Evolutionary conservation across 1,140 invertebrate species (phyloP).

Genomic region (Meloidogyne exigua): DNA sequence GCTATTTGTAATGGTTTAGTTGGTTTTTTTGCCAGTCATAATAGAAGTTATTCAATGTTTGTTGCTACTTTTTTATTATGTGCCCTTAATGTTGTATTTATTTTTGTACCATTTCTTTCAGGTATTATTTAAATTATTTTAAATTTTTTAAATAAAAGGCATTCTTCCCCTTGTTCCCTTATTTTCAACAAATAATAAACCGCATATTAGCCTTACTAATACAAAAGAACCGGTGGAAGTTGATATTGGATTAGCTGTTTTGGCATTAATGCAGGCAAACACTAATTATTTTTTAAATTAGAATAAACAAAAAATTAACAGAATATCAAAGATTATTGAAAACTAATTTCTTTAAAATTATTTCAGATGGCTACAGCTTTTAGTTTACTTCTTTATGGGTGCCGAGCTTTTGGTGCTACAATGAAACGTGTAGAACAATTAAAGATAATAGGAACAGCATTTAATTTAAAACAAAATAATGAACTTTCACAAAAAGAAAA

Average conservation of each 20-base stretch:
- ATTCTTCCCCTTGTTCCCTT: constrained; percentile 35
- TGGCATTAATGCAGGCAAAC: constrained; percentile 30
- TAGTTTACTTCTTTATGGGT: constrained; percentile 27
- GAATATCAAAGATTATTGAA: not conserved
- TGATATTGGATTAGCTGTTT: constrained; percentile 25
- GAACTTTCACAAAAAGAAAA: not conserved
- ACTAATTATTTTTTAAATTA: not conserved
- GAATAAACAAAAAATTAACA: not conserved
- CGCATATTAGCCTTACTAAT: not conserved
- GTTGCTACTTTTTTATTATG: constrained; percentile 23
- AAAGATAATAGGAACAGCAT: not conserved
- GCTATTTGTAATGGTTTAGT: constrained; percentile 30
- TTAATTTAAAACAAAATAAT: constrained; percentile 1
- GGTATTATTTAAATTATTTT: not conserved
- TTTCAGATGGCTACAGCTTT: constrained; percentile 34
- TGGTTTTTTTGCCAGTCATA: constrained; percentile 24
- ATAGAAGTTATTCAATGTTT: constrained; percentile 29
- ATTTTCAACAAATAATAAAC: constrained; percentile 4
- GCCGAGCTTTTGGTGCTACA: constrained; percentile 27
- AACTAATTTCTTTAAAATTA: not conserved
- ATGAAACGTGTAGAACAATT: constrained; percentile 26
- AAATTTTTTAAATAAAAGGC: not conserved
- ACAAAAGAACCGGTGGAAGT: constrained; percentile 28
- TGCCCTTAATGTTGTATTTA: constrained; percentile 30
- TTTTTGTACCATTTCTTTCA: constrained; percentile 35